A percentile compares a stretch with the other conserved stretches of the same genome.
These are phyloP conservation scores for Epinotia nisella DNA, from an alignment of 2,888 invertebrate genomes.

Conservation along the genomic window DNA sequence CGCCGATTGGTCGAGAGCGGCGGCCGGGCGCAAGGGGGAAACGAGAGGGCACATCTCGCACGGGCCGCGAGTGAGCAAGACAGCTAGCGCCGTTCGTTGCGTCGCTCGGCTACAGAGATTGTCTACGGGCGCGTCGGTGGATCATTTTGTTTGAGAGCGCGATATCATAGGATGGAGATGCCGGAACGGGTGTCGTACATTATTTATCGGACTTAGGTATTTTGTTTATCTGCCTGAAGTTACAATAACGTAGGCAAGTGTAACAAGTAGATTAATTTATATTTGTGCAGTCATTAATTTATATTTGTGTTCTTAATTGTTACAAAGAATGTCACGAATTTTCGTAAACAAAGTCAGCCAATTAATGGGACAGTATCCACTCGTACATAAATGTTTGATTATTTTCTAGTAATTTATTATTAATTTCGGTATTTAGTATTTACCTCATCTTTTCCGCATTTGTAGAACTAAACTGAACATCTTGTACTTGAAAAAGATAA, in stretches of 20 bases:
- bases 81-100: conserved; percentile 74
- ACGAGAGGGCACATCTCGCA: conserved; percentile 77
- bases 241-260: conserved; percentile 59
- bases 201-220: conserved; percentile 56
- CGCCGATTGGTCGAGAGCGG: conserved; percentile 81
- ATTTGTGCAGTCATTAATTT: background rate
- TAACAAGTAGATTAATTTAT: conserved; percentile 42
- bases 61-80: conserved; percentile 73
- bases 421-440: no score
- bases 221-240: conserved; percentile 55
- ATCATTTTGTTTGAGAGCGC: conserved; percentile 72
- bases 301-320: background rate
- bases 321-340: background rate
- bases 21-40: conserved; percentile 72
- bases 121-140: conserved; percentile 71
- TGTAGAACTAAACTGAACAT: no score
- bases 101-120: conserved; percentile 77
- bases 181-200: conserved; percentile 60
- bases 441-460: no score
- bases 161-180: conserved; percentile 81
- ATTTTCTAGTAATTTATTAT: no score
- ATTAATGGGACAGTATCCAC: background rate
- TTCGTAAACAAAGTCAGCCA: background rate
- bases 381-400: no score
- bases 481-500: no score